phyloP scores from a whole-genome alignment of 1,140 invertebrate genomes.

The Psix sp. region DNA sequence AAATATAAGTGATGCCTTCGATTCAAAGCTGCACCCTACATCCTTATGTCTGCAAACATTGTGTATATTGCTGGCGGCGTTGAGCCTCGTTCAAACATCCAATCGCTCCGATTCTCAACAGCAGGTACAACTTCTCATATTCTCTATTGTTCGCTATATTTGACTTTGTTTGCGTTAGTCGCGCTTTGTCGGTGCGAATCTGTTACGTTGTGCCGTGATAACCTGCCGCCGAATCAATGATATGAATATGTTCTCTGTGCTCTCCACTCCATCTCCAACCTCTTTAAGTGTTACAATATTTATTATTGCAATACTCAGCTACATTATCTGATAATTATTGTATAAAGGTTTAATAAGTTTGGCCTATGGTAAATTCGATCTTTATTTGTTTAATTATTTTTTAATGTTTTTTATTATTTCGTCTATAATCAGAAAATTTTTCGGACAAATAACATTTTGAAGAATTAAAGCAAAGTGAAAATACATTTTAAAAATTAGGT shows the following conservation, averaged over 20 bases:
- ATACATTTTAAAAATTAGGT: too few relatives aligned
- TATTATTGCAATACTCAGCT: slow-evolving; percentile 32
- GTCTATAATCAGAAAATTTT: too few relatives aligned
- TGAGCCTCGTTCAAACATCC: slow-evolving; percentile 73
- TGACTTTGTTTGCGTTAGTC: slow-evolving; percentile 66
- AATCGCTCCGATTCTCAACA: slow-evolving; percentile 65
- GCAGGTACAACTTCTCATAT: slow-evolving; percentile 60
- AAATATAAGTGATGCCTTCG: slow-evolving; percentile 42
- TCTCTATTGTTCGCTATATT: slow-evolving; percentile 71
- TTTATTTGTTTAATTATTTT: too few relatives aligned
- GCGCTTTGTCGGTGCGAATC: slow-evolving; percentile 66
- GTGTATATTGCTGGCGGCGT: slow-evolving; percentile 64
- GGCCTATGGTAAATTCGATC: too few relatives aligned
- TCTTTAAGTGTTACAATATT: slow-evolving; percentile 30
- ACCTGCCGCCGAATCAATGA: slow-evolving; percentile 53
- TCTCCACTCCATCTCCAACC: background rate
- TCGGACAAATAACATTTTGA: too few relatives aligned
- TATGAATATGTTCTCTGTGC: slow-evolving; percentile 30
- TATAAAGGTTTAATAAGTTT: too few relatives aligned
- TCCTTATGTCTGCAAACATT: slow-evolving; percentile 70
- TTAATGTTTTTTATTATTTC: too few relatives aligned
- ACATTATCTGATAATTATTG: background rate
- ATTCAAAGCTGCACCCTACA: slow-evolving; percentile 35
- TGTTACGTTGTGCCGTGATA: slow-evolving; percentile 45
- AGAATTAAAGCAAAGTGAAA: too few relatives aligned